Evolutionary conservation across 2,888 invertebrate species (phyloP), one percentile per base, ranked within the genome.

Genomic region (Zhengitettix transpicula): DNA sequence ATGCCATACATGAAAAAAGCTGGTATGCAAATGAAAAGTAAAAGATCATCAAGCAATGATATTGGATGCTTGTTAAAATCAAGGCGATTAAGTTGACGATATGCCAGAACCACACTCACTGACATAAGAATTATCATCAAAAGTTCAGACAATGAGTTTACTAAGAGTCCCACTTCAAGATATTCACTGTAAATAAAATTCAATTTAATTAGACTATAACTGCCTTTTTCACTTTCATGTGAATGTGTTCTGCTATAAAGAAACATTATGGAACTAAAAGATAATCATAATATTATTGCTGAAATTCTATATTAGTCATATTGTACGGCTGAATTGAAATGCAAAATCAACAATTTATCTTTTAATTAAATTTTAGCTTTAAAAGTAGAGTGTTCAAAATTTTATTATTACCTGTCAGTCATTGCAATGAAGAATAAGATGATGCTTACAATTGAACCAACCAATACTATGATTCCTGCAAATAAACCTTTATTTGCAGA

Each of bases 401-500:
- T 47, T 16, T 12, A 53, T 9, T 65, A 71, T 69, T 66, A 77
- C 79, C 74, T 71, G 74, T 79, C 79, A 60, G 73, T 73, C 65
- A 78, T 71, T 9, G 78, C 75, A 42, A 81, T 77, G 69, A 81
- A 81, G 70, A 81, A 82, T 55, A 82, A 72, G 62, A 83, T 80
- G 61, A 82, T 75, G 64, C 78, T 78, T 64, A 81, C 78, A 63
- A 82, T 73, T 1, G 77, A 73, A 15, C 77, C 74, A 9, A 78
- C 81, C 69, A 81, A 74, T 10, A 83, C 70, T 28, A 81, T 73
- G n/a, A 85, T 73, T 5, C 87, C 87, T 9, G 79, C 74, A 71
- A 88, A 87, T 40, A 88, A 74, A 1, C 88, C 88, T 62, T 82
- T 81, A 73, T 85, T 87, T 59, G 87, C 82, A 1, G 87, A 82